Percentiles rank a stretch among this genome's conserved stretches.
Conservation (phyloP, 2,113 vertebrate species). For the Heterotis niloticus region DNA sequence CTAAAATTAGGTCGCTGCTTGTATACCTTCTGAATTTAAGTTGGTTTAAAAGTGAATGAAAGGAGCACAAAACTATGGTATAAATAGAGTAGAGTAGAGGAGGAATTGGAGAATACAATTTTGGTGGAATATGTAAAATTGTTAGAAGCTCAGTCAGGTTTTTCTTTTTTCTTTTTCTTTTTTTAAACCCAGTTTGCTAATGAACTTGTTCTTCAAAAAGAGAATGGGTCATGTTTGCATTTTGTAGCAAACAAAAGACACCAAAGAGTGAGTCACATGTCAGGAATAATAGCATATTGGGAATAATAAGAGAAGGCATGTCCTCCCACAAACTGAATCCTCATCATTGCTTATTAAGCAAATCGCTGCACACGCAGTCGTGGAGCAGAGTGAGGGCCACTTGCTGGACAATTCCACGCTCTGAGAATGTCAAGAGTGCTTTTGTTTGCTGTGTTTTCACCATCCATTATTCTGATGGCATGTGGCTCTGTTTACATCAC, state of each 20-base stretch:
- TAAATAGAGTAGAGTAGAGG: not conserved
- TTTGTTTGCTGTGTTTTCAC: not conserved
- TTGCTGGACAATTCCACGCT: not conserved
- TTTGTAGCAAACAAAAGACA: not conserved
- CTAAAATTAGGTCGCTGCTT: conserved; percentile 4
- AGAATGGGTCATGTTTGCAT: not conserved
- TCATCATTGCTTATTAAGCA: not conserved
- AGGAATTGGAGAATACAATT: not conserved
- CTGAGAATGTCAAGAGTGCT: not conserved
- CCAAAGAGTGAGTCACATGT: not conserved
- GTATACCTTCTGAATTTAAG: not conserved
- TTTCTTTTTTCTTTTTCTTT: not conserved
- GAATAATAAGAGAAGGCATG: not conserved
- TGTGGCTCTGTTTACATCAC: not conserved
- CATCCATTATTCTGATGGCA: too few species aligned
- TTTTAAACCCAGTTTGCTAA: not conserved
- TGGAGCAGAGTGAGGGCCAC: not conserved
- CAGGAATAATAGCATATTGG: not conserved
- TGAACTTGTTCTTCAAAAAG: not conserved
- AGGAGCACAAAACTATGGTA: not conserved
- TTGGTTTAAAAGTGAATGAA: not conserved
- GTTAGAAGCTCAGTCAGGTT: not conserved
- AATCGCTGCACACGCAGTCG: not conserved
- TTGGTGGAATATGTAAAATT: not conserved
- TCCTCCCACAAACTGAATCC: not conserved